Evolutionary conservation across 2,797 vertebrate species (phyloP), one percentile per base, ranked within the genome.

Genomic region (Phaenicophaeus curvirostris): DNA sequence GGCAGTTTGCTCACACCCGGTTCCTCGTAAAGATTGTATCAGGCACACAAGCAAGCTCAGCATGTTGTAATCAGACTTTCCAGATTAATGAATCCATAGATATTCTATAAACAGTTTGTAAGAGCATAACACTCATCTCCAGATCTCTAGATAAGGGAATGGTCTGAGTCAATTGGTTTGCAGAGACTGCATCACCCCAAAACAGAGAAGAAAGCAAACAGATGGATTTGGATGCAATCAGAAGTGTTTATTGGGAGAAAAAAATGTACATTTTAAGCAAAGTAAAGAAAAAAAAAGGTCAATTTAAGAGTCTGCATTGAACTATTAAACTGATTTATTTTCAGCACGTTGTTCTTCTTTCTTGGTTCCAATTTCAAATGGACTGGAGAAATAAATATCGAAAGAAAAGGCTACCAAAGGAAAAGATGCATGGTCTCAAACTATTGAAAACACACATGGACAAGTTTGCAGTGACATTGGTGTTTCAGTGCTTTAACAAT

Each of bases 361-460:
- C 15, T 76, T 48, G 27, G 19, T 24, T 57, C 21, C 27, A 4
- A 1, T 51, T 78, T 74, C 62, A 35, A 21, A 55, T 4, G 8
- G 13, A 20, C 25, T 28, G n/a, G 41, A 28, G 3, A 35, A 42
- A 6, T 2, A 18, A 55, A 1, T 13, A 8, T 27, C 16, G 18
- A 54, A 63, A 37, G 8, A 27, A 31, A 41, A 66, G n/a, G 5
- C 9, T 28, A 17, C 6, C 20, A 33, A n/a, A 78, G 23, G 16
- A 23, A 41, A 58, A 30, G 57, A 23, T 1, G 0, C 8, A 14
- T 0, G 0, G 4, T 8, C 30, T 41, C 20, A 24, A n/a, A 16
- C 1, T 15, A 33, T 8, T 14, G 2, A 31, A 46, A n/a, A 5
- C 21, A 41, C 16, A 8, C 33, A 4, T 0, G 2, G 42, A 24